Evolutionary conservation across 2,888 invertebrate genomes (phyloP).

Genomic region (Anoncus sp.): DNA sequence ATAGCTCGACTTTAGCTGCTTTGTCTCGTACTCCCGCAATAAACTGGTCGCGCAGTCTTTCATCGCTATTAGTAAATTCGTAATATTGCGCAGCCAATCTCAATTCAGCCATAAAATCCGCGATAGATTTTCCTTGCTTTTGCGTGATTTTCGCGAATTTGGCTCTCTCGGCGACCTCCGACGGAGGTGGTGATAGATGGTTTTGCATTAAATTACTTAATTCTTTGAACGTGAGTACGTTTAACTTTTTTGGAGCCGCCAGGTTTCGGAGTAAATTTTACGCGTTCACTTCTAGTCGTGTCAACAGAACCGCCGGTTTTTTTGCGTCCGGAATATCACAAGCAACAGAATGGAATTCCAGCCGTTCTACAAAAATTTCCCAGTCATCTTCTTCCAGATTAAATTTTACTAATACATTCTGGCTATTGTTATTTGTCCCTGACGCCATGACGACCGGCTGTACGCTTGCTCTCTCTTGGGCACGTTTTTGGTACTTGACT

Average conservation of each 20-base stretch:
- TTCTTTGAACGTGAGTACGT: constrained; percentile 23
- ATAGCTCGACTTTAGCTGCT: constrained; percentile 28
- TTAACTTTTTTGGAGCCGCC: constrained; percentile 24
- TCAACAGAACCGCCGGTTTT: constrained; percentile 24
- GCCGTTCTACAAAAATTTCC: constrained; percentile 36
- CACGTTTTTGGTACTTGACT: background rate
- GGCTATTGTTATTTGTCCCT: constrained; percentile 27
- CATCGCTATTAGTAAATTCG: constrained; percentile 26
- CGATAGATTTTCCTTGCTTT: constrained; percentile 20
- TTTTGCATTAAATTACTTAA: constrained; percentile 29
- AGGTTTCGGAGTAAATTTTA: constrained; percentile 29
- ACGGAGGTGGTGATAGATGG: constrained; percentile 19
- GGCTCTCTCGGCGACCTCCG: constrained; percentile 16
- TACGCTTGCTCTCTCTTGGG: background rate
- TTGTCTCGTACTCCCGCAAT: constrained; percentile 21
- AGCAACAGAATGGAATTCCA: constrained; percentile 29
- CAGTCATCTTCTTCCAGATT: constrained; percentile 39
- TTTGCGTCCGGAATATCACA: constrained; percentile 18
- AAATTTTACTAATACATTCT: constrained; percentile 30
- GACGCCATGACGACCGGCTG: background rate
- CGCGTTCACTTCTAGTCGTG: constrained; percentile 31
- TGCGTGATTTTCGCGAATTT: constrained; percentile 22
- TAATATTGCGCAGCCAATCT: constrained; percentile 24
- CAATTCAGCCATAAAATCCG: constrained; percentile 16
- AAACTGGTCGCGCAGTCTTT: constrained; percentile 25